A percentile compares a stretch with the other conserved stretches of the same genome.
Conservation (phyloP, 2,113 vertebrate genomes). For the Thomomys bottae region DNA sequence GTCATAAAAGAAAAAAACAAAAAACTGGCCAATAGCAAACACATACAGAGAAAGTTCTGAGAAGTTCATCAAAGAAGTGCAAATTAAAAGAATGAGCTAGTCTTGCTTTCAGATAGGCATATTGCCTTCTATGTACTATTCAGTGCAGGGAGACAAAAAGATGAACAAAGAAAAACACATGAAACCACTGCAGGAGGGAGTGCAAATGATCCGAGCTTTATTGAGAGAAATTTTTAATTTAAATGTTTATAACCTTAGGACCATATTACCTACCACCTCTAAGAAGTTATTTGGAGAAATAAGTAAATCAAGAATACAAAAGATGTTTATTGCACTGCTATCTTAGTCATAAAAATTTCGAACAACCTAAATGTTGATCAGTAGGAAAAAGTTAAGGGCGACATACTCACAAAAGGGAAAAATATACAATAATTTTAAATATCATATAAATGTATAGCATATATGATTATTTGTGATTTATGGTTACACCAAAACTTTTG, state of each 20-base stretch:
- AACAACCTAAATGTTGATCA: constrained; percentile 13
- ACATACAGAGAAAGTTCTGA: background rate
- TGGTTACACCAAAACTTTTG: background rate
- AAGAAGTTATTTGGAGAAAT: constrained; percentile 41
- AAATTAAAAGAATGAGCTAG: background rate
- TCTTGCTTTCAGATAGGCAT: background rate
- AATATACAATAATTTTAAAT: constrained; percentile 21
- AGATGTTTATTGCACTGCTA: background rate
- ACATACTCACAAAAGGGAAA: background rate
- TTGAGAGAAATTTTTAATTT: background rate
- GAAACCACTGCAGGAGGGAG: background rate
- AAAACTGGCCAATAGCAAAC: background rate
- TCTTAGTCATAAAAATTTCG: background rate
- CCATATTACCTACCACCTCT: constrained; percentile 8
- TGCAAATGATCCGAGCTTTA: background rate
- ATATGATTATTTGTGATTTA: too few relatives aligned
- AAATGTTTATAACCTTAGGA: background rate
- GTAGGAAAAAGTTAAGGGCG: background rate
- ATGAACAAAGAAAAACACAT: background rate
- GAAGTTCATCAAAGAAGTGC: background rate
- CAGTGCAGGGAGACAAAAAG: background rate
- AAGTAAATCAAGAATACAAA: constrained; percentile 30
- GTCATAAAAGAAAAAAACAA: background rate
- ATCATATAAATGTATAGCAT: constrained; percentile 2
- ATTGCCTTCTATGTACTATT: background rate